A percentile compares a stretch with the other conserved stretches of the same genome.
These are phyloP conservation scores for Ancistrus triradiatus DNA, from an alignment of 2,113 vertebrate genomes.

Conservation along the genomic window DNA sequence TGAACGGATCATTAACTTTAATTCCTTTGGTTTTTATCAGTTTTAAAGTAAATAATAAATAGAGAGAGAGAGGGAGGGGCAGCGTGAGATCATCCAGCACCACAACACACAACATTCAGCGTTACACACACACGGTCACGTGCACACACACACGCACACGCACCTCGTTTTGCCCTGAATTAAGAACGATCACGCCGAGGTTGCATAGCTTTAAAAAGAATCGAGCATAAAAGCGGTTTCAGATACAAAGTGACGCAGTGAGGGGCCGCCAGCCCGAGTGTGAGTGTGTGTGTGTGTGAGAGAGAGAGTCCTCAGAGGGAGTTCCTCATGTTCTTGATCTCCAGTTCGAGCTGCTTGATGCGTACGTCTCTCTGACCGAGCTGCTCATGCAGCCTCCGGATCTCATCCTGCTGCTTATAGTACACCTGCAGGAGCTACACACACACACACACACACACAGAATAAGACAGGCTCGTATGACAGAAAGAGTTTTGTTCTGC, in stretches of 20 bases:
- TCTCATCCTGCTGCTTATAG: conserved; percentile 90
- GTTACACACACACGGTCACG: no score
- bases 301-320: conserved; percentile 55
- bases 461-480: no score
- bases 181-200: no score
- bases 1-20: no score
- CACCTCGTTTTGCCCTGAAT: no score
- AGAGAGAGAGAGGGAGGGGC: no score
- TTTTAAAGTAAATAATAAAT: no score
- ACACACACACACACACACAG: conserved; percentile 14
- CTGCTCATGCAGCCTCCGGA: conserved; percentile 78
- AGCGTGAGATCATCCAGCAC: no score
- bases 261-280: not conserved
- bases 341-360: conserved; percentile 83
- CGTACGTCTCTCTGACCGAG: conserved; percentile 79
- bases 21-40: no score
- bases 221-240: not conserved
- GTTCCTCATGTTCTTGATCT: conserved; percentile 77
- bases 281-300: conserved; percentile 43
- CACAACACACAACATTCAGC: no score
- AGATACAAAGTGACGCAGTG: not conserved
- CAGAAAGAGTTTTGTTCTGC: no score
- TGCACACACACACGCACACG: no score
- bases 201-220: not conserved
- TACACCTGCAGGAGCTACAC: conserved; percentile 82